phyloP scores from a whole-genome alignment of 1,140 invertebrate genomes.

The Zaprionus gabonicus region DNA sequence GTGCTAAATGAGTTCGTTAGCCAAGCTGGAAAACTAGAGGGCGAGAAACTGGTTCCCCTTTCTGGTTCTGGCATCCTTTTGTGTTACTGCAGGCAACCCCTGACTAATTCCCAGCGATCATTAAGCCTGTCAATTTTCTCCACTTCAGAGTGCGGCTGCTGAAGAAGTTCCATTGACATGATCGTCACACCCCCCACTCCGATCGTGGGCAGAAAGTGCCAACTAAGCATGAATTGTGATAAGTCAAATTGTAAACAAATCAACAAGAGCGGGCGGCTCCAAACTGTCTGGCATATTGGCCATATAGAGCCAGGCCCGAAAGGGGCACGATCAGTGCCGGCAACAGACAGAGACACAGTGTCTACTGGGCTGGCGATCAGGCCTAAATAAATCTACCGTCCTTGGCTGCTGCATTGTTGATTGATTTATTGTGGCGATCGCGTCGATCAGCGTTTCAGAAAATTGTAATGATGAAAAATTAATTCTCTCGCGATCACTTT shows the following conservation, averaged over 20 bases:
- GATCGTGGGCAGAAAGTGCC: slow-evolving; percentile 56
- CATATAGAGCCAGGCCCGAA: slow-evolving; percentile 58
- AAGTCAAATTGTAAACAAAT: slow-evolving; percentile 77
- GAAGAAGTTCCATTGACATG: slow-evolving; percentile 80
- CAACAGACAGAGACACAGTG: slow-evolving; percentile 43
- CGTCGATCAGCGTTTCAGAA: slow-evolving; percentile 33
- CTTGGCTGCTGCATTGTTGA: slow-evolving; percentile 68
- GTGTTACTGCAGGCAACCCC: slow-evolving; percentile 11
- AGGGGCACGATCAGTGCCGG: slow-evolving; percentile 47
- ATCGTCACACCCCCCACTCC: slow-evolving; percentile 28
- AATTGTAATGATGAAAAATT: slow-evolving; percentile 84
- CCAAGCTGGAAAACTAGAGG: slow-evolving; percentile 3
- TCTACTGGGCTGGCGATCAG: slow-evolving; percentile 33
- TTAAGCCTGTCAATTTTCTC: slow-evolving; percentile 72
- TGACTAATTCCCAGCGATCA: slow-evolving; percentile 65
- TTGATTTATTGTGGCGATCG: slow-evolving; percentile 74
- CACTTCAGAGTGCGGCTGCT: slow-evolving; percentile 72
- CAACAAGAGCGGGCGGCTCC: slow-evolving; percentile 72
- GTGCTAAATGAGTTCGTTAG: slow-evolving; percentile 63
- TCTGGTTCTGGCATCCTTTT: background rate
- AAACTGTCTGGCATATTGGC: slow-evolving; percentile 80
- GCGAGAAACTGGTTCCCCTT: background rate
- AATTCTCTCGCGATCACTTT: slow-evolving; percentile 58
- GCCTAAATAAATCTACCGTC: background rate
- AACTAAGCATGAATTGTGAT: slow-evolving; percentile 82